Evolutionary conservation across 2,888 invertebrate genomes (phyloP), one percentile per base, ranked within the genome.

Genomic region (Rhagonycha fulva): DNA sequence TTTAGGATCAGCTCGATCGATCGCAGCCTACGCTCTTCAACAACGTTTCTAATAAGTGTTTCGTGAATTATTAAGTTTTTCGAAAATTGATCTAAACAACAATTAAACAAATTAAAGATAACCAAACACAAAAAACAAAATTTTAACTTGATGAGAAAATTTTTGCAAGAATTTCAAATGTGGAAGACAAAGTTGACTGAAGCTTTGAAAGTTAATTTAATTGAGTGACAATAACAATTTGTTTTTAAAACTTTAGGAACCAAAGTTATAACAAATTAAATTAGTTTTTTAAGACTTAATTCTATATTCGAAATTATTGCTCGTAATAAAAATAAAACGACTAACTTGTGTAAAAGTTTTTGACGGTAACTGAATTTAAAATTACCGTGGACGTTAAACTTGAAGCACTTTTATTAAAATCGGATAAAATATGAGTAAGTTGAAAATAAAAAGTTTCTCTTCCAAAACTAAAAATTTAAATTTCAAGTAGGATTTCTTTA

Each of bases 1-100:
- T 76, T 76, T 73, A 68, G 73, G 68, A 76, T 73, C 76, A 70
- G 76, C 73, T 73, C 72, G 67, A 76, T 76, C 76, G 76, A 76
- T 76, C 76, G 68, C 76, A 61, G 14, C 72, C 72, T 66, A 76
- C 76, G 72, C 72, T 67, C 68, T 74, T 74, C 63, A 70, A 60
- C 62, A 62, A 74, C 62, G 75, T 75, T 75, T 71, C 75, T 26
- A 75, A 75, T 66, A 66, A 66, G 26, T 71, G 75, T 62, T 68
- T 32, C 32, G 68, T 28, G 68, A 30, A 68, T 30, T 68, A 28
- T 32, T 66, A 66, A 66, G 24, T 66, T 66, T 66, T 66, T 66
- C n/a, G 23, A 66, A 24, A 66, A 47, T 47, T 47, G 2, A 7
- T 7, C n/a, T n/a, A n/a, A 47, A 47, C 47, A 47, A 47, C n/a